phyloP scores from a whole-genome alignment of 35 echinoderm and acorn worm genomes.

The Diadema setosum region DNA sequence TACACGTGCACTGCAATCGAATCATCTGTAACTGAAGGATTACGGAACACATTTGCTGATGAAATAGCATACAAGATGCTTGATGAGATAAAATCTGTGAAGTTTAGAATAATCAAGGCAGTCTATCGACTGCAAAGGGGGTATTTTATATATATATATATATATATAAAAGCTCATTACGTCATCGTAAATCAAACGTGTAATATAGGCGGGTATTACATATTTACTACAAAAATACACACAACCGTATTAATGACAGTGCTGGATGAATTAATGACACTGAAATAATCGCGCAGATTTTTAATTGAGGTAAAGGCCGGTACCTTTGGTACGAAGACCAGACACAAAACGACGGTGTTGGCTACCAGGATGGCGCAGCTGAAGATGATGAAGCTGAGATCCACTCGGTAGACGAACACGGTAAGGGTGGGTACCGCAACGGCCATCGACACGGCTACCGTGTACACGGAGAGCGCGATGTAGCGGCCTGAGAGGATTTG shows the following conservation, averaged over 20 bases:
- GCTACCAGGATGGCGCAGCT: constrained; percentile 25
- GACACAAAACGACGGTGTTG: constrained; percentile 28
- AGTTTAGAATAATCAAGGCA: too few relatives aligned
- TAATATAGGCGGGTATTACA: neutral
- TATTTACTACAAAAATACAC: neutral
- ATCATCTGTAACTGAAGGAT: too few relatives aligned
- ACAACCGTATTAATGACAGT: neutral
- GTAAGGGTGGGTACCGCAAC: neutral
- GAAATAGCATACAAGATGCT: too few relatives aligned
- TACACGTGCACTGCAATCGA: too few relatives aligned
- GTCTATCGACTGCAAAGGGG: too few relatives aligned
- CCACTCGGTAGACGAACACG: neutral
- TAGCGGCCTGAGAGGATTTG: neutral
- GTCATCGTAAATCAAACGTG: neutral
- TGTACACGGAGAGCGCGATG: constrained; percentile 33
- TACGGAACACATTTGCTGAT: too few relatives aligned
- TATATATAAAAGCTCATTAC: neutral
- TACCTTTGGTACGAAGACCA: constrained; percentile 58
- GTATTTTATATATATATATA: neutral
- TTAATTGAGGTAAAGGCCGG: too few relatives aligned
- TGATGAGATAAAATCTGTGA: too few relatives aligned
- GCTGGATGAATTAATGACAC: neutral
- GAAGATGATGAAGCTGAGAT: constrained; percentile 27
- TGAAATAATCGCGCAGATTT: too few relatives aligned
- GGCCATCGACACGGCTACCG: neutral